A percentile compares a stretch with the other conserved stretches of the same genome.
Conservation (phyloP, 2,888 invertebrate species). For the Napeogenes inachia region DNA sequence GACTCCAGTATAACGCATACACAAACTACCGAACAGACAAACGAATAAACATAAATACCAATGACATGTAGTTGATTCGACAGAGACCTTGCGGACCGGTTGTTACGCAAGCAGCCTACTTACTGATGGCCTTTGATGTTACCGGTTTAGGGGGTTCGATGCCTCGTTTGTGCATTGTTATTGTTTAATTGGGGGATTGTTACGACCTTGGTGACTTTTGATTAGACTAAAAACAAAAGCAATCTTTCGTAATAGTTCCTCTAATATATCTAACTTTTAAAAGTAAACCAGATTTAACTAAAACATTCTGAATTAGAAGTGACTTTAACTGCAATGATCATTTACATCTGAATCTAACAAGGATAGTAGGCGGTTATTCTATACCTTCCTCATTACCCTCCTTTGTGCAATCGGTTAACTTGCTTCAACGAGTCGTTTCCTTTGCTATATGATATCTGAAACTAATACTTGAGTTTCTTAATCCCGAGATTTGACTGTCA, state of each 20-base stretch:
- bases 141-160: slow-evolving; percentile 20
- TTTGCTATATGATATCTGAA: slow-evolving; percentile 9
- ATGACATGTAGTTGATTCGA: slow-evolving; percentile 15
- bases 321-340: neutral
- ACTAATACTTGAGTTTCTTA: neutral
- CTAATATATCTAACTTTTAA: no score
- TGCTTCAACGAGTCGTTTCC: slow-evolving; percentile 29
- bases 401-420: slow-evolving; percentile 12
- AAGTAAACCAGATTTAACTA: no score
- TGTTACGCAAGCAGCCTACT: slow-evolving; percentile 31
- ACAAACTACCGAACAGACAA: no score
- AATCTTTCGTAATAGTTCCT: no score
- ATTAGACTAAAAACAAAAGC: neutral
- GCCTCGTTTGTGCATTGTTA: slow-evolving; percentile 4
- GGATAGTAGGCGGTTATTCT: slow-evolving; percentile 5
- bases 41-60: no score
- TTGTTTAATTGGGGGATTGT: neutral
- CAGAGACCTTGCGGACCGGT: slow-evolving; percentile 38
- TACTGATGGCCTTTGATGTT: slow-evolving; percentile 20
- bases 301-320: no score
- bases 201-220: neutral
- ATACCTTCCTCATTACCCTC: slow-evolving; percentile 9
- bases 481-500: slow-evolving; percentile 2
- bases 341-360: slow-evolving; percentile 1
- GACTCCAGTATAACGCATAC: no score